Evolutionary conservation across 2,797 vertebrate species (phyloP).

Genomic region (Parauchenoglanis punctatus): DNA sequence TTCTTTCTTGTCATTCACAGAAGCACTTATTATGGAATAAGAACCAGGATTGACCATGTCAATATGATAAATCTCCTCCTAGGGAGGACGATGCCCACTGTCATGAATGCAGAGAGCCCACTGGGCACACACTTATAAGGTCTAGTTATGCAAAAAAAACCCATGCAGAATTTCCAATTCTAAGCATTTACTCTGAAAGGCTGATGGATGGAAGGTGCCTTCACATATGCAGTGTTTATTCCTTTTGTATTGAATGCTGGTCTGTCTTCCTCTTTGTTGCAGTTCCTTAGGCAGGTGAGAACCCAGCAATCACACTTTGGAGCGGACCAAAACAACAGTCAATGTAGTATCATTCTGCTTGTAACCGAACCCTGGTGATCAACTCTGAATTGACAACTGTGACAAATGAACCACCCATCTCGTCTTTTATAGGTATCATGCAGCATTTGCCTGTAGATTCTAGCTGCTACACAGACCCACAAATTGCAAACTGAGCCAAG

Average conservation of each 20-base stretch:
- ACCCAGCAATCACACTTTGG: background rate
- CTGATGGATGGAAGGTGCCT: background rate
- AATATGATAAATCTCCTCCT: background rate
- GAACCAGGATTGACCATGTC: background rate
- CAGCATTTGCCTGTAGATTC: background rate
- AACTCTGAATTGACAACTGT: background rate
- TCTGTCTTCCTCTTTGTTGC: background rate
- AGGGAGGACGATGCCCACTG: background rate
- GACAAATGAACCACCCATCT: background rate
- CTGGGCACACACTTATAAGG: background rate
- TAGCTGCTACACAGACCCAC: background rate
- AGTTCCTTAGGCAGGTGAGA: background rate
- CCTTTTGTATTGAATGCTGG: background rate
- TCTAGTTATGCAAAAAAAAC: background rate
- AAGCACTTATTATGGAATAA: background rate
- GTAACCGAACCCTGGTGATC: background rate
- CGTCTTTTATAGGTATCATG: background rate
- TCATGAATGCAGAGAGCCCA: background rate
- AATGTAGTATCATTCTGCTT: background rate
- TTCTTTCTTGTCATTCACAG: background rate
- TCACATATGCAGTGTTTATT: background rate
- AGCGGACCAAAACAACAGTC: background rate
- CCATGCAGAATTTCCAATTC: background rate
- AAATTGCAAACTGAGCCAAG: background rate
- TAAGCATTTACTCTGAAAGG: background rate